Percentiles rank a stretch among this genome's conserved stretches.
These are phyloP conservation scores for Xenus cinereus DNA, from an alignment of 2,113 vertebrate genomes.

Conservation along the genomic window DNA sequence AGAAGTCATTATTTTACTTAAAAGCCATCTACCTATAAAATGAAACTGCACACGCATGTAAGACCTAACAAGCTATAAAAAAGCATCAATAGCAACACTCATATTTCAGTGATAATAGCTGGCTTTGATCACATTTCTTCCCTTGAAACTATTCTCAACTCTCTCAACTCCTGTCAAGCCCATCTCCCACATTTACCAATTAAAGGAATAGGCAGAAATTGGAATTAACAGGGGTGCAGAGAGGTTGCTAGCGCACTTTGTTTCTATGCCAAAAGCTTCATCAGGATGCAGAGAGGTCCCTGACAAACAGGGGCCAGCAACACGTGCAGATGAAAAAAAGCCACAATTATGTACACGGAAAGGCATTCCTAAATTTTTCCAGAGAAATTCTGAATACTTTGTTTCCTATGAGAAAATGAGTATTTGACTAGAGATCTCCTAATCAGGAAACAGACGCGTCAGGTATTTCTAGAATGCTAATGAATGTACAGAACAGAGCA, in stretches of 20 bases:
- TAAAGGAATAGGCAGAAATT: background rate
- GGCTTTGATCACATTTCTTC: background rate
- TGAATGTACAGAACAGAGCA: conserved; percentile 4
- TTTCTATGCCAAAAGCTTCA: background rate
- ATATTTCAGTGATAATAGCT: background rate
- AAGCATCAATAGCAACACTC: conserved; percentile 4
- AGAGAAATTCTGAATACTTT: conserved; percentile 27
- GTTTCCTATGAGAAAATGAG: conserved; percentile 25
- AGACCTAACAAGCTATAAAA: conserved; percentile 14
- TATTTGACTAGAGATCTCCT: conserved; percentile 6
- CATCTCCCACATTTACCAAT: background rate
- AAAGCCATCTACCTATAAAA: conserved; percentile 32
- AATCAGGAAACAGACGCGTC: conserved; percentile 24
- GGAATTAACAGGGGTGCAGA: background rate
- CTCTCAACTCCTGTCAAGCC: background rate
- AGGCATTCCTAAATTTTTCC: background rate
- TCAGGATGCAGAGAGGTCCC: background rate
- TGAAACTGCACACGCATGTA: background rate
- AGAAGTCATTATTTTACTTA: background rate
- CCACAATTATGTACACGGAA: background rate
- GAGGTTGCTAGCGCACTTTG: background rate
- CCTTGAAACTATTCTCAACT: background rate
- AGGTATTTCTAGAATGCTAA: conserved; percentile 66
- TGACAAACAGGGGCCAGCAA: background rate
- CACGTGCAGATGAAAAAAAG: background rate